phyloP scores from a whole-genome alignment of 2,888 invertebrate genomes.

The Antheraea yamamai region DNA sequence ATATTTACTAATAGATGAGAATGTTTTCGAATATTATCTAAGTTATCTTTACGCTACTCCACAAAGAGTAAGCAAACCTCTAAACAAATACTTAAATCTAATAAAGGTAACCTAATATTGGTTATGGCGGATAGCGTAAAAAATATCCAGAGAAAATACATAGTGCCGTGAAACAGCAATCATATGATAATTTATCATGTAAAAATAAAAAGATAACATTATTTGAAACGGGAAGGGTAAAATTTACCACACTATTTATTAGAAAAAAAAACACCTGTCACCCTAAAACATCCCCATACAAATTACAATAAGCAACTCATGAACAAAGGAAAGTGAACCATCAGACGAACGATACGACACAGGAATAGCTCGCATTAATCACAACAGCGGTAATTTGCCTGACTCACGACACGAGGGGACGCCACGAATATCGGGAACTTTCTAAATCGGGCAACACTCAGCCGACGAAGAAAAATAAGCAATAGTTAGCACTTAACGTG shows the following conservation, averaged over 20 bases:
- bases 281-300: slow-evolving; percentile 18
- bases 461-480: slow-evolving; percentile 56
- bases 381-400: slow-evolving; percentile 76
- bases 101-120: too few species aligned
- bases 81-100: too few species aligned
- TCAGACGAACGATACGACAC: slow-evolving; percentile 55
- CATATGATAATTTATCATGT: too few species aligned
- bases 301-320: slow-evolving; percentile 37
- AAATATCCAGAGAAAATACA: too few species aligned
- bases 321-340: slow-evolving; percentile 63
- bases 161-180: too few species aligned
- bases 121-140: too few species aligned
- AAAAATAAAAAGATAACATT: background rate
- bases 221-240: background rate
- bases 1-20: too few species aligned
- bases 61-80: too few species aligned
- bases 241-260: slow-evolving; percentile 10
- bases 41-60: too few species aligned
- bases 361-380: slow-evolving; percentile 77
- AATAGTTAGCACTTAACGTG: slow-evolving; percentile 32
- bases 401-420: slow-evolving; percentile 76
- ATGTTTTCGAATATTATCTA: too few species aligned
- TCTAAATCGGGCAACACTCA: slow-evolving; percentile 72
- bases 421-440: slow-evolving; percentile 64
- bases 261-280: slow-evolving; percentile 14